Conservation (phyloP, 1,140 invertebrate species). For the Microplitis demolitor region DNA sequence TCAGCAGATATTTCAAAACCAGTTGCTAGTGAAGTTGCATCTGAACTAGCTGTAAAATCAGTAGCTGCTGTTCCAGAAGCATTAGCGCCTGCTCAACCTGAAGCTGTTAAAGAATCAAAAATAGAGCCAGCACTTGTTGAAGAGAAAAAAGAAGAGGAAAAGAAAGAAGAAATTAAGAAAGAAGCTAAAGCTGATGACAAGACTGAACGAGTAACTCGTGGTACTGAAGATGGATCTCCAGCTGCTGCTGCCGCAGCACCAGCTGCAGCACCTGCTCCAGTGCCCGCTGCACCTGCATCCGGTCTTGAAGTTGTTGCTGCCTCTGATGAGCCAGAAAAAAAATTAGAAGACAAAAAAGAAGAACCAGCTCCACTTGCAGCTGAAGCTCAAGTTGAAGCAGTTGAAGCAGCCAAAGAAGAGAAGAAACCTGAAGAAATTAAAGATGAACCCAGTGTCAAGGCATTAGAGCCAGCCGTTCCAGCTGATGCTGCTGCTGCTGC, state of each 20-base stretch:
- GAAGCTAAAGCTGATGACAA: conserved; percentile 11
- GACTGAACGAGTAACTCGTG: conserved; percentile 10
- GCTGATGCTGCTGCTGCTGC: not conserved
- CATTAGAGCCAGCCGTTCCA: not conserved
- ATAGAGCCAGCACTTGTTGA: conserved; percentile 23
- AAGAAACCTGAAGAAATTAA: conserved; percentile 1
- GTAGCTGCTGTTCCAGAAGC: conserved; percentile 6
- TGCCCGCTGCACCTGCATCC: not conserved
- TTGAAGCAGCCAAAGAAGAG: not conserved
- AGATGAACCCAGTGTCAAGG: not conserved
- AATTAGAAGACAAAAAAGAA: conserved; percentile 22
- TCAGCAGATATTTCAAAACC: not conserved
- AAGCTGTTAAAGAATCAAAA: conserved; percentile 36
- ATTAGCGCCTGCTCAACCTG: conserved; percentile 21
- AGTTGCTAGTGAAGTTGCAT: conserved; percentile 23
- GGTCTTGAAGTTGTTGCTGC: conserved; percentile 2
- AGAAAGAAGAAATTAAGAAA: conserved; percentile 19
- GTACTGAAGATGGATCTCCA: not conserved
- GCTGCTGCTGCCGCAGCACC: not conserved
- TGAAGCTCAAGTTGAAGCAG: conserved; percentile 15
- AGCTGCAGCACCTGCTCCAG: not conserved
- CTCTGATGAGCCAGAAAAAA: not conserved
- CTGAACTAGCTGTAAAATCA: conserved; percentile 34
- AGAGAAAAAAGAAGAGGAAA: not conserved
- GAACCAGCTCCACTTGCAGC: conserved; percentile 19